Conservation (phyloP, 2,888 invertebrate species). For the Muscina levida region DNA sequence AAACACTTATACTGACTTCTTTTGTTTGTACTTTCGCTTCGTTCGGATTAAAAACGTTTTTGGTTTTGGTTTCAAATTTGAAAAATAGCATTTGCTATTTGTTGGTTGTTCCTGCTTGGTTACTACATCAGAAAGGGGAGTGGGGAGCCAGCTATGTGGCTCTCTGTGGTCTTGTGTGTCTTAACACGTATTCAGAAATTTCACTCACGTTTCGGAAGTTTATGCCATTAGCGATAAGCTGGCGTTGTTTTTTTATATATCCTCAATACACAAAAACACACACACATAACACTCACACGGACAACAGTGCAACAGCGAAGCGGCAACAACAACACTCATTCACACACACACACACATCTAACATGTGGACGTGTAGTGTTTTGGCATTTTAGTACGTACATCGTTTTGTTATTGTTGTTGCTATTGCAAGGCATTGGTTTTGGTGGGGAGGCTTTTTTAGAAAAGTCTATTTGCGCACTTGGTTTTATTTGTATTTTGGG, state of each 20-base stretch:
- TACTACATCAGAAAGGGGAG: conserved; percentile 20
- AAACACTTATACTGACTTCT: conserved; percentile 36
- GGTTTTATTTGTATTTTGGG: too few species aligned
- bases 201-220: conserved; percentile 77
- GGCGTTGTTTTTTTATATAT: conserved; percentile 67
- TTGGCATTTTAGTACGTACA: conserved; percentile 4
- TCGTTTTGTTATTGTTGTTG: neutral
- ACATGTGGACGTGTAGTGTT: neutral
- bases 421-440: neutral
- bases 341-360: neutral
- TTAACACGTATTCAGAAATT: conserved; percentile 68
- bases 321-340: neutral
- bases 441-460: neutral
- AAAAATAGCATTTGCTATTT: conserved; percentile 1
- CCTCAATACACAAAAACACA: conserved; percentile 2
- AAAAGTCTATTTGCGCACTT: too few species aligned
- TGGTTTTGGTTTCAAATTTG: conserved; percentile 53
- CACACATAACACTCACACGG: neutral
- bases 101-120: conserved; percentile 53
- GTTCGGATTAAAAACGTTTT: conserved; percentile 42
- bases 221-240: conserved; percentile 79
- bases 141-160: too few species aligned
- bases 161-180: conserved; percentile 17
- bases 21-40: conserved; percentile 18
- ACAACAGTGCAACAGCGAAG: neutral